These are phyloP conservation scores for Caenorhabditis sinica DNA, from an alignment of 2,888 invertebrate species.

Conservation along the genomic window DNA sequence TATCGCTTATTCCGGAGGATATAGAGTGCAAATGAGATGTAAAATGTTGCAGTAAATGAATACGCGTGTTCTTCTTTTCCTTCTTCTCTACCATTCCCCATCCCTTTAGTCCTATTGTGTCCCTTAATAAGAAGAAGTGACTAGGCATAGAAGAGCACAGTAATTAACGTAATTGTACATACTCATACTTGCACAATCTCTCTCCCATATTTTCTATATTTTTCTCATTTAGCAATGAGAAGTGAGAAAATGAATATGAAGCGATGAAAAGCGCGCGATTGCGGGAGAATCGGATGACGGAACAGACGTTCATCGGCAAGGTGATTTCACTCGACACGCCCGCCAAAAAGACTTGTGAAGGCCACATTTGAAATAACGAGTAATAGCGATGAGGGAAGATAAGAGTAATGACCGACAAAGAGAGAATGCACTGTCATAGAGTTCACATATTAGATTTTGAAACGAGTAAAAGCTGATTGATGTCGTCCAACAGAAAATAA, in stretches of 20 bases:
- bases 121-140: constrained; percentile 49
- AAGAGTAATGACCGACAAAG: constrained; percentile 8
- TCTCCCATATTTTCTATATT: background rate
- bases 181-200: constrained; percentile 8
- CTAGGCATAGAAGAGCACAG: constrained; percentile 29
- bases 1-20: constrained; percentile 61
- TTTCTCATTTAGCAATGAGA: background rate
- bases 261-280: too few relatives aligned
- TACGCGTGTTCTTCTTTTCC: constrained; percentile 36
- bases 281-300: constrained; percentile 13
- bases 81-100: background rate
- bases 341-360: constrained; percentile 44
- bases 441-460: background rate
- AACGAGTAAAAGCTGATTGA: background rate
- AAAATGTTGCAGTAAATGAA: constrained; percentile 61
- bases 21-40: constrained; percentile 65
- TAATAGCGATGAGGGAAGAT: constrained; percentile 44
- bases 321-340: constrained; percentile 28
- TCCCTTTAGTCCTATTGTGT: constrained; percentile 35
- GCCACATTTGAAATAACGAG: constrained; percentile 48
- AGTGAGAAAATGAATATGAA: background rate
- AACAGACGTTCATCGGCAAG: constrained; percentile 44
- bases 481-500: background rate
- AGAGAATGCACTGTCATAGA: background rate
- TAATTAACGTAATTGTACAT: constrained; percentile 56